These are phyloP conservation scores for Palaemon carinicauda DNA, from an alignment of 1,140 invertebrate species.

Conservation along the genomic window DNA sequence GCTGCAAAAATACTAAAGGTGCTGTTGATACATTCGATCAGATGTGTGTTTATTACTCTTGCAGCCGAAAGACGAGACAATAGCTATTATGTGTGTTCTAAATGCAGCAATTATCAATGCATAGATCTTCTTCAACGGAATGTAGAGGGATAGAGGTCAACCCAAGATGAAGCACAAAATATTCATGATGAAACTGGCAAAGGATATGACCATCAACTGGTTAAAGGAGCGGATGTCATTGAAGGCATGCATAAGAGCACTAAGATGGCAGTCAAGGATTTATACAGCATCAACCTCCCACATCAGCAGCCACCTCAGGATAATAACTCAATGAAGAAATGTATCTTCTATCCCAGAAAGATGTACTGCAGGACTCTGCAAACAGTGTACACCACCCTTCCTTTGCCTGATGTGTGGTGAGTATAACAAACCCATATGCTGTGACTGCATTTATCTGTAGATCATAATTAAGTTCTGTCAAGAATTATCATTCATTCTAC, in stretches of 20 bases:
- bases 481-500: constrained; percentile 21
- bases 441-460: background rate
- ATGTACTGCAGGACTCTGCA: background rate
- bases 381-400: background rate
- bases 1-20: too few relatives aligned
- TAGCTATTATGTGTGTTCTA: too few relatives aligned
- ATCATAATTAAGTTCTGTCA: constrained; percentile 5
- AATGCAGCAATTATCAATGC: too few relatives aligned
- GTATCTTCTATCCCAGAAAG: background rate
- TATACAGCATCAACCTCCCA: constrained; percentile 17
- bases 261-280: constrained; percentile 6
- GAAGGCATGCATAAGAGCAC: background rate
- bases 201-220: too few relatives aligned
- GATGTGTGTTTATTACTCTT: too few relatives aligned
- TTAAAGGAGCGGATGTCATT: too few relatives aligned
- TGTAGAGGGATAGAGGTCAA: too few relatives aligned
- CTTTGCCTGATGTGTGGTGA: constrained; percentile 2
- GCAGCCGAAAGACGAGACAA: too few relatives aligned
- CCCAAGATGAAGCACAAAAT: too few relatives aligned
- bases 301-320: background rate
- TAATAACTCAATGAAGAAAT: constrained; percentile 6
- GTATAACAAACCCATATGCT: background rate
- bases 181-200: too few relatives aligned
- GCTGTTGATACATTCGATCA: too few relatives aligned
- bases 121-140: too few relatives aligned